Evolutionary conservation across 2,113 vertebrate species (phyloP), one percentile per base, ranked within the genome.

Genomic region (human (Homo sapiens)): DNA sequence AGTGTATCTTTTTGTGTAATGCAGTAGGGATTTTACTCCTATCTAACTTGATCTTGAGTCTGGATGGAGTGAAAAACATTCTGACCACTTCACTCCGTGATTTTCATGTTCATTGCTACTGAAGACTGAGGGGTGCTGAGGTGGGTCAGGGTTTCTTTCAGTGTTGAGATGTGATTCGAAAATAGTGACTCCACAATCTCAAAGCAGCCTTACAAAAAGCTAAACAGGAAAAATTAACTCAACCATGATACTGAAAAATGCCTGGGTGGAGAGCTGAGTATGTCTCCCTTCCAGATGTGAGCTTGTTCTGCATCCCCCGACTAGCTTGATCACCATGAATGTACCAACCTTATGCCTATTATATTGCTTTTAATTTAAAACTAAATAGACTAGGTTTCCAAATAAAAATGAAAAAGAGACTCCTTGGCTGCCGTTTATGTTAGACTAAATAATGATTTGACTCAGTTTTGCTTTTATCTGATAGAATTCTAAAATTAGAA

Each of bases 401-500:
- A 66, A 59, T 4, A 94, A 59, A 90, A 92, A 88, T 86, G 38
- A 40, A 92, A 92, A 84, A 89, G 84, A 35, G 88, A 12, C 40
- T 50, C 90, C 32, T 82, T 80, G 72, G n/a, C 8, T 23, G 43
- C 55, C 32, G 48, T 91, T 93, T 96, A 91, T 86, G 35, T 96
- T 93, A 73, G 96, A 55, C 20, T 68, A 90, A 98, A 90, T 80
- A 96, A 93, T 93, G 82, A 95, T 97, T 98, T 98, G 94, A 97
- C 94, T 98, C 96, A 95, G 64, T 97, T 98, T 96, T 97, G 55
- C 85, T 86, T 98, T 97, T 61, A 90, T 0, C 22, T 94, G 94
- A 97, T 97, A 92, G 17, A 95, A 95, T 97, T 98, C 97, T 98
- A 98, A 98, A 98, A 98, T 98, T 98, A 98, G 98, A 98, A 98